Evolutionary conservation across 2,888 invertebrate species (phyloP), one percentile per base, ranked within the genome.

Genomic region (Sinhomidia bicolor): DNA sequence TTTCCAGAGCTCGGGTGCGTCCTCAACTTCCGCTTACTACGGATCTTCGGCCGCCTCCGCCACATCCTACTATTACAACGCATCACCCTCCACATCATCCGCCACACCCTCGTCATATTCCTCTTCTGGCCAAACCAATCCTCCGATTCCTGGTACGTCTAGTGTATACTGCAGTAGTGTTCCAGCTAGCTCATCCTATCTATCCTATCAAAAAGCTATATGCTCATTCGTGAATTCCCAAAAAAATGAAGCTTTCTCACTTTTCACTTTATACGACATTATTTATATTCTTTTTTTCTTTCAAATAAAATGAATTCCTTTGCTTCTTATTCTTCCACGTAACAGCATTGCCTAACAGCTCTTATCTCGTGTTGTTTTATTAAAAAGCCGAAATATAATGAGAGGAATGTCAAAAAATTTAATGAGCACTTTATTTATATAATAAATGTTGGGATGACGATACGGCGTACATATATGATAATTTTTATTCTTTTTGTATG

Each of bases 51-150:
- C 90, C 80, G 85, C 92, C 90, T 89, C 91, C 89, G 89, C 91
- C 89, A 89, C 92, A 87, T 88, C 92, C 86, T 91, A 91, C 89
- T 92, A 92, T 44, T 92, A 92, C 89, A 92, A 91, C 86, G 82
- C 92, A 76, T 92, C 91, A 79, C 92, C 92, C 71, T 91, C 92
- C 81, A 90, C 92, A 41, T 90, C 91, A 57, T 90, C 91, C 86
- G 90, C 91, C 86, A 91, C 89, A 79, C 90, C 92, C 85, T 88
- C 91, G 79, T 87, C 90, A 6, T 91, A 90, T 87, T 82, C 86
- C 60, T 74, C 90, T 32, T 84, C 80, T 47, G 86, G 86, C 71
- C 86, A 86, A 71, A 83, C 88, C 83, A 92, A 92, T 90, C 89
- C 92, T 85, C 90, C 92, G 29, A 91, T 92, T 90, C 90, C 91